phyloP scores from a whole-genome alignment of 2,888 invertebrate species.

The Holacanthella duospinosa region DNA sequence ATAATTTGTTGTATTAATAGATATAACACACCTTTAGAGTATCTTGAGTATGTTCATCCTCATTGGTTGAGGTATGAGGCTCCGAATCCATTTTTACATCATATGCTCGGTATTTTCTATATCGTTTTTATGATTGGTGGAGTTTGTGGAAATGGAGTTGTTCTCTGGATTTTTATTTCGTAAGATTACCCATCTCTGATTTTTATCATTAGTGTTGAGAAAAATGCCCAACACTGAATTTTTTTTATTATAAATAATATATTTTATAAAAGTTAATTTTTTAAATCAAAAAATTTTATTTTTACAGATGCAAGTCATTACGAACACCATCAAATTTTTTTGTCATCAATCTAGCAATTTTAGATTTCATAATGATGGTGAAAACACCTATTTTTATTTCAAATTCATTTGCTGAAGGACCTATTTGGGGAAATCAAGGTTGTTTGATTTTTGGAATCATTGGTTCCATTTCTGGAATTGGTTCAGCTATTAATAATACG shows the following conservation, averaged over 20 bases:
- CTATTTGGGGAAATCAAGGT: slow-evolving; percentile 52
- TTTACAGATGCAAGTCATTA: slow-evolving; percentile 56
- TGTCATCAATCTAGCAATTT: slow-evolving; percentile 62
- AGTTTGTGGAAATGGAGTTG: slow-evolving; percentile 68
- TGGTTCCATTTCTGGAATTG: slow-evolving; percentile 69
- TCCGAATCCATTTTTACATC: slow-evolving; percentile 70
- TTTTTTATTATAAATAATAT: too few relatives aligned
- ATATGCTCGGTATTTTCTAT: slow-evolving; percentile 65
- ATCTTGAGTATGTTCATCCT: slow-evolving; percentile 63
- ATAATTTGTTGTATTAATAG: too few relatives aligned
- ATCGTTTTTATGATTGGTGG: slow-evolving; percentile 53
- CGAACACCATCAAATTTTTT: slow-evolving; percentile 64
- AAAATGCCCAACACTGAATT: too few relatives aligned
- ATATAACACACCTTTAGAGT: slow-evolving; percentile 68
- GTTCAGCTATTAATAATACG: slow-evolving; percentile 67
- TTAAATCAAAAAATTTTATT: slow-evolving; percentile 6
- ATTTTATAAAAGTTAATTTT: too few relatives aligned
- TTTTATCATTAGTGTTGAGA: slow-evolving; percentile 5
- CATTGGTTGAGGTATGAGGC: slow-evolving; percentile 70
- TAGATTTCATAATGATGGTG: slow-evolving; percentile 60
- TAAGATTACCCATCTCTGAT: too few relatives aligned
- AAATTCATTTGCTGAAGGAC: slow-evolving; percentile 61
- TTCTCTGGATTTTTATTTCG: slow-evolving; percentile 73
- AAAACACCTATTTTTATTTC: slow-evolving; percentile 64
- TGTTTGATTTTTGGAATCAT: slow-evolving; percentile 66